Evolutionary conservation across 1,140 invertebrate species (phyloP).

Genomic region (Psix sp.): DNA sequence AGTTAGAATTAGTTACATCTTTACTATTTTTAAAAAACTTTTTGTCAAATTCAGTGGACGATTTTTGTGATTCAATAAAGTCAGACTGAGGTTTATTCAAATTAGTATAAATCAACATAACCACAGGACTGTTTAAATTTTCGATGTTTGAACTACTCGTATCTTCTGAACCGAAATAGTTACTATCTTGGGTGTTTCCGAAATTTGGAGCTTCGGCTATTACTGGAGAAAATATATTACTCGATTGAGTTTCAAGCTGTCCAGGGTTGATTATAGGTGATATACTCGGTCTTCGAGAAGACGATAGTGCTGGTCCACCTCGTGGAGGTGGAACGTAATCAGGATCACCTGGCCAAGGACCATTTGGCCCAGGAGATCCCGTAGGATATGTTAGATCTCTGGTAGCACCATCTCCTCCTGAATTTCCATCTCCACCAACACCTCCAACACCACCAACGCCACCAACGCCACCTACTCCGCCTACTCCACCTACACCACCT

Average conservation of each 20-base stretch:
- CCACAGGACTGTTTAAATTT: constrained; percentile 31
- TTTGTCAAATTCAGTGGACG: neutral
- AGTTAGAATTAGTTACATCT: constrained; percentile 12
- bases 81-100: constrained; percentile 21
- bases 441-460: constrained; percentile 46
- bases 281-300: constrained; percentile 17
- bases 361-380: constrained; percentile 52
- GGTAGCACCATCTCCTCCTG: constrained; percentile 22
- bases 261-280: constrained; percentile 2
- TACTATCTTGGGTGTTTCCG: constrained; percentile 11
- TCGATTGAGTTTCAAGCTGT: constrained; percentile 35
- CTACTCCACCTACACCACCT: constrained; percentile 17
- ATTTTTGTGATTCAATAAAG: constrained; percentile 6
- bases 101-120: constrained; percentile 47
- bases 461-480: constrained; percentile 21
- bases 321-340: constrained; percentile 55
- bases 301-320: constrained; percentile 25
- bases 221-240: constrained; percentile 37
- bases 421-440: constrained; percentile 21
- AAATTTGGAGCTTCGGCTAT: constrained; percentile 13
- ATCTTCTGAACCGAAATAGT: constrained; percentile 10
- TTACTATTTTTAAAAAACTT: neutral
- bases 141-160: constrained; percentile 15
- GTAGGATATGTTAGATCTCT: constrained; percentile 35
- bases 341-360: constrained; percentile 56